Conservation (phyloP, 1,140 invertebrate species). For the Daktulosphaira vitifoliae region DNA sequence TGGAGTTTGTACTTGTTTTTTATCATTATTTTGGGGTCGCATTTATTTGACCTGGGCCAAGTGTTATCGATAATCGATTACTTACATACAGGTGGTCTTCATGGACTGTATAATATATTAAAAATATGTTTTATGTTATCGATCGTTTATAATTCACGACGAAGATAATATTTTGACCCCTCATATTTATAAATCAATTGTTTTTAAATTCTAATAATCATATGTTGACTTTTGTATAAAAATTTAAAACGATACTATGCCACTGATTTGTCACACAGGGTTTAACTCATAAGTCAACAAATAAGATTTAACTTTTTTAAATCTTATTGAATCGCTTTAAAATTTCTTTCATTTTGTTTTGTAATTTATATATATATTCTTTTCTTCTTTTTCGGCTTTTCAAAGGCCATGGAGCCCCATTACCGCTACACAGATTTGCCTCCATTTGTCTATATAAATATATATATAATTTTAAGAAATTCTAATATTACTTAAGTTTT, state of each 20-base stretch:
- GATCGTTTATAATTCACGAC: constrained; percentile 3
- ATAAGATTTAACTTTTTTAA: too few relatives aligned
- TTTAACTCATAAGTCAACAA: constrained; percentile 8
- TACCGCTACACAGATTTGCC: too few relatives aligned
- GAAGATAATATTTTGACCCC: constrained; percentile 21
- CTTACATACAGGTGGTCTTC: constrained; percentile 11
- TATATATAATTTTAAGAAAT: too few relatives aligned
- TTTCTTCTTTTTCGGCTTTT: too few relatives aligned
- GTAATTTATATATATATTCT: too few relatives aligned
- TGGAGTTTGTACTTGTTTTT: constrained; percentile 21
- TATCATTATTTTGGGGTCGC: constrained; percentile 9
- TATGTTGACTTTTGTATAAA: background rate
- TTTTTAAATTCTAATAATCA: too few relatives aligned
- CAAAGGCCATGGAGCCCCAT: too few relatives aligned
- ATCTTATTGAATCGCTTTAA: too few relatives aligned
- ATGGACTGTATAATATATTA: background rate
- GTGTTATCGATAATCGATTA: background rate
- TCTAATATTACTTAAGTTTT: too few relatives aligned
- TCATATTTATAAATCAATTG: too few relatives aligned
- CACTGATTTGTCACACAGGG: constrained; percentile 14
- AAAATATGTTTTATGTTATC: background rate
- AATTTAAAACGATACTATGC: constrained; percentile 14
- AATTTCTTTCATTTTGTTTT: too few relatives aligned
- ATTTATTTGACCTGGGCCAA: background rate
- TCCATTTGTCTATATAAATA: too few relatives aligned